A percentile compares a stretch with the other conserved stretches of the same genome.
Evolutionary conservation across 2,797 vertebrate species (phyloP).

Genomic region (Chelmon rostratus): DNA sequence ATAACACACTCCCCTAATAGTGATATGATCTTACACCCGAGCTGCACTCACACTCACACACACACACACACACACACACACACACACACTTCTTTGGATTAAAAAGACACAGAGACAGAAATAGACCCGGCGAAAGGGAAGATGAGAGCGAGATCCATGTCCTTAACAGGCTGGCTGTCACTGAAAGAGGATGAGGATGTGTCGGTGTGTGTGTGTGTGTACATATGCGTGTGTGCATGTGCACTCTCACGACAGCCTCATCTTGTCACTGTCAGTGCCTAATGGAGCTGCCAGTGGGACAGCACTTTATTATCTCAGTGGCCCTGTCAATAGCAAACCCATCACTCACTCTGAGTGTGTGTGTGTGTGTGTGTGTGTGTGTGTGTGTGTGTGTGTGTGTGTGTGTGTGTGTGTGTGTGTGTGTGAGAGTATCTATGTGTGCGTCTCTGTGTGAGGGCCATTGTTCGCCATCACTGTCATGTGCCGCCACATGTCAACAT

Average conservation of each 20-base stretch:
- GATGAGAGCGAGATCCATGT: conserved; percentile 80
- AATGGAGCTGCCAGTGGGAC: conserved; percentile 86
- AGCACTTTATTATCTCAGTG: conserved; percentile 87
- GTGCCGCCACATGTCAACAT: conserved; percentile 77
- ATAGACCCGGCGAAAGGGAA: conserved; percentile 77
- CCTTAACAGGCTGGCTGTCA: conserved; percentile 82
- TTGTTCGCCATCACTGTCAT: conserved; percentile 74
- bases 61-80: conserved; percentile 69
- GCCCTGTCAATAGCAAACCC: conserved; percentile 86
- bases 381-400: conserved; percentile 32
- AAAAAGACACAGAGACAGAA: conserved; percentile 78
- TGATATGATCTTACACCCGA: conserved; percentile 75
- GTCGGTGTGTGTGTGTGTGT: conserved; percentile 50
- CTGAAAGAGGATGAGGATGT: conserved; percentile 78
- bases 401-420: conserved; percentile 13
- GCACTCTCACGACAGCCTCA: conserved; percentile 69
- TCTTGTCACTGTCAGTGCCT: conserved; percentile 86
- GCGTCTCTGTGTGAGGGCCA: conserved; percentile 45
- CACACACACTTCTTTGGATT: conserved; percentile 60
- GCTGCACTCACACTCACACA: conserved; percentile 65
- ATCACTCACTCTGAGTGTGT: conserved; percentile 76
- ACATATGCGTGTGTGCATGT: conserved; percentile 49
- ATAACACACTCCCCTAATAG: conserved; percentile 82
- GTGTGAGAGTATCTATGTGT: conserved; percentile 45
- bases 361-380: conserved; percentile 27